phyloP scores from a whole-genome alignment of 2,888 invertebrate genomes.

The Phasia obesa region DNA sequence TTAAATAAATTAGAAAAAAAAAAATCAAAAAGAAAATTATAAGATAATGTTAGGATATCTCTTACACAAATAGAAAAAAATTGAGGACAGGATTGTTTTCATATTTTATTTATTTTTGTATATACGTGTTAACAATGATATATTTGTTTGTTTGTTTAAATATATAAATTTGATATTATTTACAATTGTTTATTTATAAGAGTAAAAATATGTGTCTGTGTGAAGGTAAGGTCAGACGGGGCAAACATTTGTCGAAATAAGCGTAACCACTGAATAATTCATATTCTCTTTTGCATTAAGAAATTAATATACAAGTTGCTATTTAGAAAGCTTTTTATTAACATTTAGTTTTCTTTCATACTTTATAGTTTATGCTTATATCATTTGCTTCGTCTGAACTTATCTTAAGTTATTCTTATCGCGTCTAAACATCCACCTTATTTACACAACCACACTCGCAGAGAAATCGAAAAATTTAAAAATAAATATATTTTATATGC shows the following conservation, averaged over 20 bases:
- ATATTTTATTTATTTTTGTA: slow-evolving; percentile 15
- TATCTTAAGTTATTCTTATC: slow-evolving; percentile 38
- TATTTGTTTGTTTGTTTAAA: slow-evolving; percentile 39
- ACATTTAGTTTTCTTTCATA: too few species aligned
- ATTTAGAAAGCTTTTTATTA: too few species aligned
- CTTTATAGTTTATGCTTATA: too few species aligned
- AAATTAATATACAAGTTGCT: too few species aligned
- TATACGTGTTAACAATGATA: slow-evolving; percentile 52
- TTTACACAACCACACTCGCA: slow-evolving; percentile 51
- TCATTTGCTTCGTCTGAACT: too few species aligned
- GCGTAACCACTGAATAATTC: too few species aligned
- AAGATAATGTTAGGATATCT: background rate
- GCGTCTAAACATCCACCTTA: slow-evolving; percentile 46
- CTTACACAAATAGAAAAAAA: too few species aligned
- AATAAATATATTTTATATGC: slow-evolving; percentile 55
- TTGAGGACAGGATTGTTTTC: background rate
- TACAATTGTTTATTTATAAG: background rate
- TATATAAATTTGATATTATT: slow-evolving; percentile 18
- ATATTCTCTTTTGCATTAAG: too few species aligned
- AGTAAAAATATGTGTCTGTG: background rate
- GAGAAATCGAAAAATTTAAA: slow-evolving; percentile 15
- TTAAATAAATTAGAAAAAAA: too few species aligned
- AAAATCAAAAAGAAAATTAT: too few species aligned
- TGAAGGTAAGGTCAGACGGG: too few species aligned
- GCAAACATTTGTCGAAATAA: too few species aligned